Evolutionary conservation across 2,888 invertebrate genomes (phyloP), one percentile per base, ranked within the genome.

Genomic region (Euphydryas editha): DNA sequence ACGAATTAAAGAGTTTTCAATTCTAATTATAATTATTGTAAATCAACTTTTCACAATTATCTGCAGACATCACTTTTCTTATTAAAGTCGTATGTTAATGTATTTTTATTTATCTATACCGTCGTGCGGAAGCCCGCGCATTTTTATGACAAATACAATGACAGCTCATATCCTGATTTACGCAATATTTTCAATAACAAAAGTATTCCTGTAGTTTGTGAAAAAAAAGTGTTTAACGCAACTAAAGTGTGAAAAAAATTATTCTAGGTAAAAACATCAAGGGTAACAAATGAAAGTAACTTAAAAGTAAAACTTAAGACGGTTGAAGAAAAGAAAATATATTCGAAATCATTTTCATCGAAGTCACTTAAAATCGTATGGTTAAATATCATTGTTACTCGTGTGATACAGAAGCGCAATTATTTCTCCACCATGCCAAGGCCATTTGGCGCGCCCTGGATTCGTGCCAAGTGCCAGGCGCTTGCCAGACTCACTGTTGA

Each of bases 401-500:
- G n/a, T 54, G 54, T 36, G 30, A 54, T 42, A 63, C 58, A 42
- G 18, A 63, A 8, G 17, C 59, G 30, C 24, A 51, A 54, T 59
- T 36, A 21, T 59, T 39, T 57, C 56, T 54, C 44, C 44, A 44
- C 63, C 51, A 51, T 44, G 59, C 63, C 63, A 64, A 64, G 63
- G 63, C 63, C 63, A 57, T 10, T 51, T 10, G 21, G 51, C 44
- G 54, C 44, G 44, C 49, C 44, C 63, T 64, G 63, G 63, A 64
- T 58, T 36, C 11, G 17, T 59, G 63, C 63, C 63, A 64, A 59
- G 49, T 39, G 44, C 30, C 36, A 54, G 36, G 36, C 30, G 44
- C 20, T 44, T 63, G 63, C 63, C 58, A 63, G 63, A 58, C 63
- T 63, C 57, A 62, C 51, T 64, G 58, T 58, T 64, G 51, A 59